Base-by-base conservation (phyloP, 64 coral and sea anemone species). In the Porites lutea region DNA sequence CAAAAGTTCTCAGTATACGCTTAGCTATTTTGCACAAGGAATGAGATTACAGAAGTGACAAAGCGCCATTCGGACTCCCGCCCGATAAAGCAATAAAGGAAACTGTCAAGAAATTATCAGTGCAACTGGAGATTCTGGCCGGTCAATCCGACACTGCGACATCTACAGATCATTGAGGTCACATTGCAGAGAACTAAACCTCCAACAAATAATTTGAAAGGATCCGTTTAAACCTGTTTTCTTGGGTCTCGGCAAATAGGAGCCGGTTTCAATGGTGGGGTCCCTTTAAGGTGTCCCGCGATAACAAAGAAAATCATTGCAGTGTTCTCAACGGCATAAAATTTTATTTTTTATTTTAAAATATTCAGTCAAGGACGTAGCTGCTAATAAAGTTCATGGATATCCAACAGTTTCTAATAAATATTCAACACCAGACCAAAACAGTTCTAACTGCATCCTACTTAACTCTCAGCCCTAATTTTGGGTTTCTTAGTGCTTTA, bases 271-370 rank as follows among this genome's bases (percentile, higher is more conserved):
- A 16, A 45, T 23, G 23, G 27, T 37, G 27, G 27, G 27, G 27
- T 37, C 27, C 12, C 12, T 13, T 9, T 45, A 3, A 57, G 54
- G 54, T 1, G 54, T 74, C 68, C n/a, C 8, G 14, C 4, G 15
- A 47, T 37, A 13, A 74, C 7, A 48, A 74, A 74, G 44, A 74
- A 45, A 50, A 76, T 8, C 13, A 18, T 51, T 13, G 19, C 13
- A 76, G 19, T 48, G 51, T 51, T 48, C 47, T 51, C 47, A 19
- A 50, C 13, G 51, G 18, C 71, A 74, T 48, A 37, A 37, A 37
- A 74, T 13, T 18, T 49, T 76, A 51, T 76, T 51, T 76, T 76
- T 19, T 76, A 19, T 4, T 76, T 76, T 47, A 52, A 76, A 76
- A 51, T 3, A 8, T 19, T 14, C 4, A 76, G 73, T 46, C 3